A percentile compares a stretch with the other conserved stretches of the same genome.
These are phyloP conservation scores for Acrossocheilus wenchowensis DNA, from an alignment of 2,797 vertebrate species.

Conservation along the genomic window DNA sequence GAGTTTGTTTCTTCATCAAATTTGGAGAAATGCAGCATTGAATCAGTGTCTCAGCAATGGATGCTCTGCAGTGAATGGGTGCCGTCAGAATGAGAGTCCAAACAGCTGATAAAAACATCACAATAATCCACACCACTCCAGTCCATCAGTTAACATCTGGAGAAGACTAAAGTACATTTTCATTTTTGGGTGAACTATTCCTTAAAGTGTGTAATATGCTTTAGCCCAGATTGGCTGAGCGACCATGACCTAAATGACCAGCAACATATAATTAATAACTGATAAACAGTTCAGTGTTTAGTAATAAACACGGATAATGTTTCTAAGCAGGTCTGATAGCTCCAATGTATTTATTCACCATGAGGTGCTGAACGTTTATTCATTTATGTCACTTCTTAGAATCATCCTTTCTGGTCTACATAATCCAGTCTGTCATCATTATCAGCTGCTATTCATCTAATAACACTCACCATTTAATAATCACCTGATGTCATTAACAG, in stretches of 20 bases:
- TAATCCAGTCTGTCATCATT: background rate
- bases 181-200: background rate
- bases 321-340: background rate
- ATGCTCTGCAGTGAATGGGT: background rate
- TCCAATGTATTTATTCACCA: background rate
- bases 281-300: background rate
- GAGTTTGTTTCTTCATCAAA: background rate
- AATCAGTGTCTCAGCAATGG: accelerated
- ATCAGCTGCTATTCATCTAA: background rate
- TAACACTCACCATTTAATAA: background rate
- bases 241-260: background rate
- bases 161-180: background rate
- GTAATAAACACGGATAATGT: background rate
- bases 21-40: background rate
- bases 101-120: background rate
- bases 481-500: background rate
- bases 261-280: background rate
- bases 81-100: background rate
- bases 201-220: background rate
- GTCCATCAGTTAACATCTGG: background rate
- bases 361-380: background rate
- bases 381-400: background rate
- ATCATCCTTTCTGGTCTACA: background rate
- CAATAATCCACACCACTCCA: background rate
- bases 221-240: background rate